Conservation (phyloP, 2,113 vertebrate genomes). For the Phoxinus phoxinus region DNA sequence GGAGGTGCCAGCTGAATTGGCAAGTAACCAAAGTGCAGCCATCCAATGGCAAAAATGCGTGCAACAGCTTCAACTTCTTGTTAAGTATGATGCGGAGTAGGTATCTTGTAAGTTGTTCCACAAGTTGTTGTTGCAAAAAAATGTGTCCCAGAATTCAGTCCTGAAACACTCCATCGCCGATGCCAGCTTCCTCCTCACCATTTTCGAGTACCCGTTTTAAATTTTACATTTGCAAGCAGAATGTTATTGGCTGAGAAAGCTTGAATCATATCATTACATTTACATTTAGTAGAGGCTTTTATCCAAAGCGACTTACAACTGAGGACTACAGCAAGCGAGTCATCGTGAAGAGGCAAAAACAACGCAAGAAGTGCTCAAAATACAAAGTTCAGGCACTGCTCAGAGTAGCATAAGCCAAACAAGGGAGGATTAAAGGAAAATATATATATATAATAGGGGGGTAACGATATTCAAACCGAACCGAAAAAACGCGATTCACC, state of each 20-base stretch:
- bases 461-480: too few species aligned
- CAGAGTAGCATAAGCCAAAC: too few species aligned
- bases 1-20: slow-evolving; percentile 45
- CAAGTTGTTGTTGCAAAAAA: slow-evolving; percentile 48
- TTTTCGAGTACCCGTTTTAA: slow-evolving; percentile 37
- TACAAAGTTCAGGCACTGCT: too few species aligned
- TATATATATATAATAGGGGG: too few species aligned
- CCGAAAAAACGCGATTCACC: too few species aligned
- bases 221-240: slow-evolving; percentile 35
- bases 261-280: slow-evolving; percentile 44
- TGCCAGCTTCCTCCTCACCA: slow-evolving; percentile 36
- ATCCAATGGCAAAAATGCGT: slow-evolving; percentile 39
- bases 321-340: too few species aligned
- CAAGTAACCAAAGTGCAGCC: slow-evolving; percentile 36
- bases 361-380: too few species aligned
- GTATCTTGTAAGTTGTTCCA: slow-evolving; percentile 52
- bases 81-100: slow-evolving; percentile 39
- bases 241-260: slow-evolving; percentile 22
- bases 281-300: too few species aligned
- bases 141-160: slow-evolving; percentile 47
- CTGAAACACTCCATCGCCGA: slow-evolving; percentile 35
- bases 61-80: slow-evolving; percentile 36
- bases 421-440: too few species aligned
- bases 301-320: too few species aligned
- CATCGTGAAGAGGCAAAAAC: too few species aligned